phyloP scores from a whole-genome alignment of 2,888 invertebrate species.

The Dryococelus australis region DNA sequence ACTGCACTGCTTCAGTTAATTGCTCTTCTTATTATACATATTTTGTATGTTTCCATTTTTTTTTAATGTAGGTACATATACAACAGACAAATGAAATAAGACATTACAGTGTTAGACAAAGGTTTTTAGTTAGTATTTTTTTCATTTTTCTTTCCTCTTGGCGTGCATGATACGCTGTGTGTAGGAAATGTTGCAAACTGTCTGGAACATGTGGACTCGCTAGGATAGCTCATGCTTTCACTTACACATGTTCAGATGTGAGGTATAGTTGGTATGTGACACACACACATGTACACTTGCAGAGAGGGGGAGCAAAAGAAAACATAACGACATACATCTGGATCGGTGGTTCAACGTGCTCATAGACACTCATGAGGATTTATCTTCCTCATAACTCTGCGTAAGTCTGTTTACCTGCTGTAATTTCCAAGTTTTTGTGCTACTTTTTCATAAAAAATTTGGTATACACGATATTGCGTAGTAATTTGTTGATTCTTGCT shows the following conservation, averaged over 20 bases:
- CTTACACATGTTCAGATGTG: too few relatives aligned
- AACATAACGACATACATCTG: neutral
- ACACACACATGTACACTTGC: neutral
- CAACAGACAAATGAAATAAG: neutral
- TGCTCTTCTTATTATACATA: neutral
- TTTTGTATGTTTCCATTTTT: neutral
- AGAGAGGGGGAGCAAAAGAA: neutral
- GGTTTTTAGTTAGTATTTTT: neutral
- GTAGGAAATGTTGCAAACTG: neutral
- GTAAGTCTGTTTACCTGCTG: too few relatives aligned
- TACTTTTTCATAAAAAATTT: too few relatives aligned
- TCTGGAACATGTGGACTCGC: neutral
- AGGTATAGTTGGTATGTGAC: neutral
- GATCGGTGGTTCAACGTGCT: neutral
- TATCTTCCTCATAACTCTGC: too few relatives aligned
- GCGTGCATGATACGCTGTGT: neutral
- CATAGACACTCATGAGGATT: neutral
- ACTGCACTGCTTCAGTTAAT: neutral
- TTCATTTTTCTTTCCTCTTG: neutral
- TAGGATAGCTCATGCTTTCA: neutral
- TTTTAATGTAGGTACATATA: neutral
- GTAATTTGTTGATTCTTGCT: too few relatives aligned
- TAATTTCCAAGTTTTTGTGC: too few relatives aligned
- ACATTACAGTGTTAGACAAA: neutral
- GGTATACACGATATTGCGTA: too few relatives aligned